Conservation (phyloP, 2,888 invertebrate species). For the Zaprionus obscuricornis region DNA sequence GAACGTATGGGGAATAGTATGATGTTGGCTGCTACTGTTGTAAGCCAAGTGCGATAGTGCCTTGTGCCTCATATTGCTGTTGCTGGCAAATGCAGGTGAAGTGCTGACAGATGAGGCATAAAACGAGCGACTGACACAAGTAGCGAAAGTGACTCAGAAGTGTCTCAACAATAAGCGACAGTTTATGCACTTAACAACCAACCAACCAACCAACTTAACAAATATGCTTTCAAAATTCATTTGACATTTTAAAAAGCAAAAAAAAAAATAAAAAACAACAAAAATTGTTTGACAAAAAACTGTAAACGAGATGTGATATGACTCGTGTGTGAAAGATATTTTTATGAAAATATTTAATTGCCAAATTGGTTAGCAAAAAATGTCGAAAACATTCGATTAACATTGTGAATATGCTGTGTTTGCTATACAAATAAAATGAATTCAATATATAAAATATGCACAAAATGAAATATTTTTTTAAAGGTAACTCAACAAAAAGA, state of each 20-base stretch:
- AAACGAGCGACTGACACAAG: slow-evolving; percentile 24
- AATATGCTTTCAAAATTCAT: too few relatives aligned
- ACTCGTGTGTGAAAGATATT: neutral
- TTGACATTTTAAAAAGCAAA: too few relatives aligned
- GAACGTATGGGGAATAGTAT: too few relatives aligned
- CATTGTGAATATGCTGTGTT: slow-evolving; percentile 5
- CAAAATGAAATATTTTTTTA: slow-evolving; percentile 9
- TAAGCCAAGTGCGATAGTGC: neutral
- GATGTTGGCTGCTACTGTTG: slow-evolving; percentile 1
- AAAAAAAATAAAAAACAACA: too few relatives aligned
- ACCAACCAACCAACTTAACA: too few relatives aligned
- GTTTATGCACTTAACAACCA: slow-evolving; percentile 39
- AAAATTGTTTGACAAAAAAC: too few relatives aligned
- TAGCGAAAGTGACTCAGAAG: slow-evolving; percentile 29
- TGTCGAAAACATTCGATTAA: slow-evolving; percentile 13
- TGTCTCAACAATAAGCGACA: slow-evolving; percentile 44
- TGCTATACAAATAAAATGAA: slow-evolving; percentile 22
- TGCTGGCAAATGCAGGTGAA: slow-evolving; percentile 13
- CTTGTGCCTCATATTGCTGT: slow-evolving; percentile 1
- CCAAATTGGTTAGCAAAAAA: neutral
- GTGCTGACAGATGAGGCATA: slow-evolving; percentile 34
- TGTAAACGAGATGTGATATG: too few relatives aligned
- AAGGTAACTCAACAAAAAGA: neutral
- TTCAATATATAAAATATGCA: slow-evolving; percentile 34
- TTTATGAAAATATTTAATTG: slow-evolving; percentile 23